Conservation (phyloP, 2,113 vertebrate species). For the Microcebus murinus region DNA sequence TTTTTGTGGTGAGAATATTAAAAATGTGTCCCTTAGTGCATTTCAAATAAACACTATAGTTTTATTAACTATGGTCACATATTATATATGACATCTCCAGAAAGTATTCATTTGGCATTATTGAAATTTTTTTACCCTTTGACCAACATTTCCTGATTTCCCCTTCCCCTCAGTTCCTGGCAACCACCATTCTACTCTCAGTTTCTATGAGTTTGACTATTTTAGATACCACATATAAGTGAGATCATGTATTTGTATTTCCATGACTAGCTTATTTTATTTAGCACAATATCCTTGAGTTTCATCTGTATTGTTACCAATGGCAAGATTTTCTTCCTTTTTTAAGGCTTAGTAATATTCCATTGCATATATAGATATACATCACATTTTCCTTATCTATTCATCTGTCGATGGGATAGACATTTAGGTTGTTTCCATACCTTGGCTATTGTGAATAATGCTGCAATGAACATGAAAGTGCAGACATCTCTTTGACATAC, state of each 20-base stretch:
- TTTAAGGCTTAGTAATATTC: not conserved
- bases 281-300: not conserved
- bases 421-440: not conserved
- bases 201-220: not conserved
- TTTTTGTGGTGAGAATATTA: not conserved
- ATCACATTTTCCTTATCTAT: not conserved
- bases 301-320: not conserved
- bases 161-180: rapidly evolving
- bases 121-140: not conserved
- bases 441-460: not conserved
- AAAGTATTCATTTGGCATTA: not conserved
- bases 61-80: not conserved
- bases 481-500: not conserved
- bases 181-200: not conserved
- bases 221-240: not conserved
- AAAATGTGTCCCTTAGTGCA: not conserved
- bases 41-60: not conserved
- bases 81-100: not conserved
- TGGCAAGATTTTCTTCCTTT: not conserved
- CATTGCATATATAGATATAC: not conserved
- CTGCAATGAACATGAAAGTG: not conserved
- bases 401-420: not conserved
- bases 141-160: not conserved
- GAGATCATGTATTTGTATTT: not conserved
- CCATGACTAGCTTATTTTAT: not conserved